Conservation (phyloP, 2,888 invertebrate species). For the Hololepta plana region DNA sequence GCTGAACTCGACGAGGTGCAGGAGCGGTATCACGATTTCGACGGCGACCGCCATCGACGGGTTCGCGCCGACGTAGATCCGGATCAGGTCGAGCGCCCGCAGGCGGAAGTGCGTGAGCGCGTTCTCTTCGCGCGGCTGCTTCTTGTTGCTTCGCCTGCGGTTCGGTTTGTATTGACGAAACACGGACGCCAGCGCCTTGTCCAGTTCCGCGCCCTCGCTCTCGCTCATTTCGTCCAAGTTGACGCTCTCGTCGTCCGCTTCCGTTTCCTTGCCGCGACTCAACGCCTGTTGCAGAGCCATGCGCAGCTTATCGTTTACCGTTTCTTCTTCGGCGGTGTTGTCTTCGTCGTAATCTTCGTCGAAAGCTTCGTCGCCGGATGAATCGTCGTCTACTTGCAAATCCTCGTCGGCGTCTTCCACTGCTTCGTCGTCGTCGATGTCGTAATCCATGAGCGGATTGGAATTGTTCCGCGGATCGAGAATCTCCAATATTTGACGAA, state of each 20-base stretch:
- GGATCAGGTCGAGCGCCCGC: constrained; percentile 55
- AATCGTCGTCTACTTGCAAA: constrained; percentile 19
- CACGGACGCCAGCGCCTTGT: constrained; percentile 54
- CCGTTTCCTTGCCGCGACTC: constrained; percentile 36
- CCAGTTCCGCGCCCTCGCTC: constrained; percentile 45
- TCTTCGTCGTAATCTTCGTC: constrained; percentile 15
- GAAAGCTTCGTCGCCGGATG: constrained; percentile 14
- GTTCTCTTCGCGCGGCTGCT: constrained; percentile 43
- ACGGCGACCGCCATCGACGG: constrained; percentile 49
- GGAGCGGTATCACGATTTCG: constrained; percentile 49
- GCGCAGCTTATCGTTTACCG: constrained; percentile 49
- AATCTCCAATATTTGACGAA: constrained; percentile 55
- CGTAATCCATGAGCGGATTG: constrained; percentile 38
- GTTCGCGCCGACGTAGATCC: constrained; percentile 50
- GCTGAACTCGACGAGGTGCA: constrained; percentile 48
- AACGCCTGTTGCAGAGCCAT: constrained; percentile 55
- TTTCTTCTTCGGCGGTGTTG: constrained; percentile 32
- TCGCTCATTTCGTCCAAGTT: constrained; percentile 61
- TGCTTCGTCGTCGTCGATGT: constrained; percentile 25
- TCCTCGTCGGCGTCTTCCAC: constrained; percentile 19
- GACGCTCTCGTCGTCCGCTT: constrained; percentile 49
- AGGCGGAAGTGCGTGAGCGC: constrained; percentile 53
- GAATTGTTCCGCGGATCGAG: constrained; percentile 49
- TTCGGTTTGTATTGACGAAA: constrained; percentile 42
- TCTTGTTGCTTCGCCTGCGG: constrained; percentile 4